Conservation (phyloP, 1,140 invertebrate species). For the Uloborus diversus region DNA sequence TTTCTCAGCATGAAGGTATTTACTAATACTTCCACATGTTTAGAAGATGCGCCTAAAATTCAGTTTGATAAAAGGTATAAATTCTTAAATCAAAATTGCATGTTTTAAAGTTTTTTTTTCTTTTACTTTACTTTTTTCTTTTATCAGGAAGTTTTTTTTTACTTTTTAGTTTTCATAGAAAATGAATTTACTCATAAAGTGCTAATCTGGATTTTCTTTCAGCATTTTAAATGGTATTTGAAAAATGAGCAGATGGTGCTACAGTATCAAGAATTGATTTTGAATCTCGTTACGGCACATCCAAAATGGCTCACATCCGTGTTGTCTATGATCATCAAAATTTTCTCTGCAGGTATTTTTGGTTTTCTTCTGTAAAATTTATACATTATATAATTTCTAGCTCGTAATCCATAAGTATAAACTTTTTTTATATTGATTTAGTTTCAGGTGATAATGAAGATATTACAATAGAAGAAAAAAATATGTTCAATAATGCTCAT, state of each 20-base stretch:
- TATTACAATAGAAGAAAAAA: constrained; percentile 62
- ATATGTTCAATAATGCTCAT: constrained; percentile 70
- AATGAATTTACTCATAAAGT: not conserved
- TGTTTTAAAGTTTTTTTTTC: not conserved
- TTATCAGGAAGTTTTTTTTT: not conserved
- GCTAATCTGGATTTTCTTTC: not conserved
- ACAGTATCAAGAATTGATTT: constrained; percentile 42
- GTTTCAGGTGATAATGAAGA: constrained; percentile 1
- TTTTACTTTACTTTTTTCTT: not conserved
- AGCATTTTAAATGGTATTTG: constrained; percentile 32
- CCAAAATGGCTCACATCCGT: constrained; percentile 24
- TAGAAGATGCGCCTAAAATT: not conserved
- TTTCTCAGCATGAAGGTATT: too few species aligned
- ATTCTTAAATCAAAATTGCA: not conserved
- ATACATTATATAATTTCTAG: not conserved
- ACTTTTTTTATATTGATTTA: not conserved
- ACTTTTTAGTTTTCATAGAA: not conserved
- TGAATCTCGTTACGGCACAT: constrained; percentile 46
- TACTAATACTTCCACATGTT: too few species aligned
- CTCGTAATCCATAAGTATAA: not conserved
- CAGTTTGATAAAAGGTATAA: not conserved
- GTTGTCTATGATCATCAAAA: constrained; percentile 59
- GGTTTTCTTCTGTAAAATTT: not conserved
- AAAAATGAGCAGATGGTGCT: constrained; percentile 2
- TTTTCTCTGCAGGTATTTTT: constrained; percentile 28